phyloP scores from a whole-genome alignment of 2,888 invertebrate genomes.

The Drosophila algonquin region DNA sequence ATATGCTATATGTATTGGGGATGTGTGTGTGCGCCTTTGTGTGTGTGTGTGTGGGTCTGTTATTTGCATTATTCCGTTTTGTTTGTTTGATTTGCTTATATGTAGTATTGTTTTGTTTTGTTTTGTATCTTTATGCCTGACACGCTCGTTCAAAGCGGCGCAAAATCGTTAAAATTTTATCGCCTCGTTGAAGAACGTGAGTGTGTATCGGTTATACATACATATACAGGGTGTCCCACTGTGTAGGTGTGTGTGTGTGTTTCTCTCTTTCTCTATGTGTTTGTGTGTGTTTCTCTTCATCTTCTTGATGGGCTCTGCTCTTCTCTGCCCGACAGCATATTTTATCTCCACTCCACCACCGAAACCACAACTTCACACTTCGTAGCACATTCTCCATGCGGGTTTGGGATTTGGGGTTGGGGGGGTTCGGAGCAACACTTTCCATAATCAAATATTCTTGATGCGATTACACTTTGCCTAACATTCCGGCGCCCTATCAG shows the following conservation, averaged over 20 bases:
- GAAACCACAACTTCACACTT: constrained; percentile 36
- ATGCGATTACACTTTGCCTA: constrained; percentile 31
- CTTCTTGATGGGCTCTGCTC: not conserved
- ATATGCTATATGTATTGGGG: constrained; percentile 19
- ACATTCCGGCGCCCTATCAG: not conserved
- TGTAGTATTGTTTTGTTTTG: constrained; percentile 46
- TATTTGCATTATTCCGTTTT: constrained; percentile 34
- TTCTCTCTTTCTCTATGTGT: not conserved
- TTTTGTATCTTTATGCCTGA: constrained; percentile 78
- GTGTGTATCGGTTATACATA: constrained; percentile 12
- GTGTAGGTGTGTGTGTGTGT: constrained; percentile 24
- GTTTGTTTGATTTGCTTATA: constrained; percentile 29
- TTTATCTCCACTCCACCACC: constrained; percentile 1
- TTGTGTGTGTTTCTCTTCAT: constrained; percentile 7
- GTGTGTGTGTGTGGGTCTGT: constrained; percentile 24
- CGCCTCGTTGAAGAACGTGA: constrained; percentile 59
- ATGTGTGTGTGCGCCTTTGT: constrained; percentile 10
- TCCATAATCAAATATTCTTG: constrained; percentile 40
- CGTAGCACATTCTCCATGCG: constrained; percentile 30
- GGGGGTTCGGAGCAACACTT: not conserved
- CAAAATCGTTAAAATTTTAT: constrained; percentile 80
- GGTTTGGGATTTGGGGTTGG: too few relatives aligned
- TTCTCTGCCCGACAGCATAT: constrained; percentile 1
- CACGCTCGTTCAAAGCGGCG: constrained; percentile 75
- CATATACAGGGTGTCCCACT: too few relatives aligned